Base-by-base conservation (phyloP, 2,888 invertebrate species). In the Clanis bilineata region DNA sequence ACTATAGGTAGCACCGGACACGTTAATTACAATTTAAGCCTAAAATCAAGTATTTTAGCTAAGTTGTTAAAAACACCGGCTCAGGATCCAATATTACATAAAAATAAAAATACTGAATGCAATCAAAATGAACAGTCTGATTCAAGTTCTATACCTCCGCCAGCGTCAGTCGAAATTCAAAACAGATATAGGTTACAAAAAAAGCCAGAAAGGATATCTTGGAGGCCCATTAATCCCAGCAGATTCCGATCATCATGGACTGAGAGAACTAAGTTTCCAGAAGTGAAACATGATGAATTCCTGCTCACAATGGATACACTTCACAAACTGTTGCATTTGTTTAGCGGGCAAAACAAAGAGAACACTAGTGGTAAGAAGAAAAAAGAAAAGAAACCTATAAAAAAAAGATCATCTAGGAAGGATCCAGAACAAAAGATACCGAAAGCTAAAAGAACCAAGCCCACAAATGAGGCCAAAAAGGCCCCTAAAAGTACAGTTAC, bases 271-370 rank as follows among this genome's bases (percentile, higher is more conserved):
- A 51, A 18, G 23, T 44, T 9, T 22, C 15, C 3, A 1, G 18
- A 18, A 38, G n/a, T 18, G 4, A 10, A 57, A 18, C 15, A 23
- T 9, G 75, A 79, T 23, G 77, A 78, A 2, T 64, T 71, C 3
- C 70, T 82, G 0, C 61, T 82, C 51, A 82, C 82, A 7, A 51
- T 72, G 45, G 90, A 89, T 62, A 83, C 89, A 7, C 73, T 90
- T 1, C 79, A 83, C 56, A 89, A 86, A 80, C 86, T 90, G 80
- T 65, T 90, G 22, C 67, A 61, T 58, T 22, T 85, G 18, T 70
- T 86, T 57, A 61, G 63, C 22, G 70, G 67, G 23, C 54, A 63
- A 5, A 55, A 59, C 4, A n/a, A 55, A 15, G 28, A 41, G n/a
- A 32, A 15, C 18, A 18, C 9, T 9, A 43, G 57, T 43, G 57